phyloP scores from a whole-genome alignment of 2,888 invertebrate genomes.

The Drosophila bunnanda region DNA sequence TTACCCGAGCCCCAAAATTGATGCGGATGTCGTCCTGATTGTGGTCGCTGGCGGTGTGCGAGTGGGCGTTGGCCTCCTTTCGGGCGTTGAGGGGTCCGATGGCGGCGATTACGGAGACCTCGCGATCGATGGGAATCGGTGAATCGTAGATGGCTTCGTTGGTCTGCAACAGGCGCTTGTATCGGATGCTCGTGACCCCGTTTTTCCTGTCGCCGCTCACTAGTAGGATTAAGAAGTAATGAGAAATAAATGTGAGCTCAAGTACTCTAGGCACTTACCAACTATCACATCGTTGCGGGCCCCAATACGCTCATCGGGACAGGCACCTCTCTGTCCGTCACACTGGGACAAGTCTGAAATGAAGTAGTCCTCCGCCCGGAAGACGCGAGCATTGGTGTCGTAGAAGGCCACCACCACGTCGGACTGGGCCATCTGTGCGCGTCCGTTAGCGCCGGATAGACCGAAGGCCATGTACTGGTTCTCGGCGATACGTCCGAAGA shows the following conservation, averaged over 20 bases:
- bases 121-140: slow-evolving; percentile 88
- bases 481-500: slow-evolving; percentile 91
- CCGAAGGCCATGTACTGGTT: slow-evolving; percentile 96
- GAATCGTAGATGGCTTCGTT: slow-evolving; percentile 90
- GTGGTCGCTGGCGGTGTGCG: slow-evolving; percentile 84
- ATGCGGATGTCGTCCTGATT: slow-evolving; percentile 88
- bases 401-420: slow-evolving; percentile 94
- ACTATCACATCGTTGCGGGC: slow-evolving; percentile 91
- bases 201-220: slow-evolving; percentile 91
- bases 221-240: slow-evolving; percentile 47
- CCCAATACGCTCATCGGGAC: slow-evolving; percentile 92
- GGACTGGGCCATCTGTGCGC: slow-evolving; percentile 91
- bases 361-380: slow-evolving; percentile 93
- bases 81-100: slow-evolving; percentile 92
- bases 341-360: slow-evolving; percentile 93
- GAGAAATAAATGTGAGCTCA: neutral
- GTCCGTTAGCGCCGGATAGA: slow-evolving; percentile 90
- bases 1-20: slow-evolving; percentile 89
- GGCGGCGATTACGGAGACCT: slow-evolving; percentile 93
- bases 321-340: slow-evolving; percentile 92
- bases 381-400: slow-evolving; percentile 86
- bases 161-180: slow-evolving; percentile 91
- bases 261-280: slow-evolving; percentile 80
- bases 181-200: slow-evolving; percentile 92
- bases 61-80: slow-evolving; percentile 94